These are phyloP conservation scores for Melanargia galathea DNA, from an alignment of 2,888 invertebrate genomes.

Conservation along the genomic window DNA sequence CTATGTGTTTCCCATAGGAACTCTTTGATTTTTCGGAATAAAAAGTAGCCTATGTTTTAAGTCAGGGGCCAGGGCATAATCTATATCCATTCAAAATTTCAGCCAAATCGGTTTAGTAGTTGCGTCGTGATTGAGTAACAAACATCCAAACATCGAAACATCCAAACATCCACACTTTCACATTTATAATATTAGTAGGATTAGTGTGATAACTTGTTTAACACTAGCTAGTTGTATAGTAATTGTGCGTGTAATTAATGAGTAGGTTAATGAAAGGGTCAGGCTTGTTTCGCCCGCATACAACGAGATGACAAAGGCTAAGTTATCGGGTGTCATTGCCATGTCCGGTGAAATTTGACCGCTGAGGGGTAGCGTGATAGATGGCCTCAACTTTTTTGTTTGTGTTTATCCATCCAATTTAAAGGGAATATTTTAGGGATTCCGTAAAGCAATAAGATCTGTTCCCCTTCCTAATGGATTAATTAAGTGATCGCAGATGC, in stretches of 20 bases:
- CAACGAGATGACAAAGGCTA: constrained; percentile 12
- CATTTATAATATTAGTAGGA: no score
- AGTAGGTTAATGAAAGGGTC: constrained; percentile 15
- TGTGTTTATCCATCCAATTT: background rate
- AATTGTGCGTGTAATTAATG: constrained; percentile 18
- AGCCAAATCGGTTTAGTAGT: no score
- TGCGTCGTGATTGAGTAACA: no score
- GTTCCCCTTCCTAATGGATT: background rate
- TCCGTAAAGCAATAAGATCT: background rate
- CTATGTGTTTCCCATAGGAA: no score
- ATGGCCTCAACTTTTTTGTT: constrained; percentile 18
- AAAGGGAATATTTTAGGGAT: background rate
- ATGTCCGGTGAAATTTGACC: constrained; percentile 20
- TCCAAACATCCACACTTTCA: no score
- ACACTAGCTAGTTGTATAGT: background rate
- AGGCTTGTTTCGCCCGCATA: constrained; percentile 1
- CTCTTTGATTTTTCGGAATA: no score
- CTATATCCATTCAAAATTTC: no score
- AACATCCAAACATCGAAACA: no score
- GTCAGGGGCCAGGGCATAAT: no score
- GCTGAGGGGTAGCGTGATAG: constrained; percentile 3
- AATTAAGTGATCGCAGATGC: background rate
- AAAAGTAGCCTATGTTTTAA: no score
- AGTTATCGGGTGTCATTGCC: constrained; percentile 18
- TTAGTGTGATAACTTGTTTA: background rate